These are phyloP conservation scores for Acanthosepion lycidas DNA, from an alignment of 2,888 invertebrate species.

Conservation along the genomic window DNA sequence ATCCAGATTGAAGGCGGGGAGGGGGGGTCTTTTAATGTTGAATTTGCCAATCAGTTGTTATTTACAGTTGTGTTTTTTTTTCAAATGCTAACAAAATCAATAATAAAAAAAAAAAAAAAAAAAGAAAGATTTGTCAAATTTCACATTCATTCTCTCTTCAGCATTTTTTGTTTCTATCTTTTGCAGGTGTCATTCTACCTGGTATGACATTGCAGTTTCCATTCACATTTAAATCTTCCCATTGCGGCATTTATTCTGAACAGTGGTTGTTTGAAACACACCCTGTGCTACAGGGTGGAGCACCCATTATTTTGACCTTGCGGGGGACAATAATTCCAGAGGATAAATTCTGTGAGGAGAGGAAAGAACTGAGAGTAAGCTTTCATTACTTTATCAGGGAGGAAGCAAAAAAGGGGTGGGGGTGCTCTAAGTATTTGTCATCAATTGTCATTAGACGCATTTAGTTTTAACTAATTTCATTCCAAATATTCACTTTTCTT, in stretches of 20 bases:
- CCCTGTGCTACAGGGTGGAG: slow-evolving; percentile 73
- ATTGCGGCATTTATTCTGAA: slow-evolving; percentile 74
- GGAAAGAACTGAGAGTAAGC: slow-evolving; percentile 70
- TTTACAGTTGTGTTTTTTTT: no score
- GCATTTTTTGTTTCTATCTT: not conserved
- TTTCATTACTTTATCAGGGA: not conserved
- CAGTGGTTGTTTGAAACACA: slow-evolving; percentile 74
- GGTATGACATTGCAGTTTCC: slow-evolving; percentile 73
- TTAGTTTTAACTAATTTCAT: no score
- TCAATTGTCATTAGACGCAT: no score
- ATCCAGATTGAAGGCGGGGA: no score
- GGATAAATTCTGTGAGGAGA: slow-evolving; percentile 69
- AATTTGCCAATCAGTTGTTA: no score
- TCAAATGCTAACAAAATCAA: no score
- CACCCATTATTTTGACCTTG: slow-evolving; percentile 71
- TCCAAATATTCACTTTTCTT: no score
- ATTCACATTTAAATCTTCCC: slow-evolving; percentile 74
- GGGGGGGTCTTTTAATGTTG: no score
- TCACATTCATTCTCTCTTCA: not conserved
- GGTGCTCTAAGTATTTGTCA: no score
- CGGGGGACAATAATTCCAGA: slow-evolving; percentile 72
- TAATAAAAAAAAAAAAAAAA: no score
- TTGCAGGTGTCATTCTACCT: slow-evolving; percentile 72
- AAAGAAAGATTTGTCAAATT: no score
- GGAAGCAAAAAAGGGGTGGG: no score